phyloP scores from a whole-genome alignment of 2,797 vertebrate species.

The Pseudotriccus pelzelni region DNA sequence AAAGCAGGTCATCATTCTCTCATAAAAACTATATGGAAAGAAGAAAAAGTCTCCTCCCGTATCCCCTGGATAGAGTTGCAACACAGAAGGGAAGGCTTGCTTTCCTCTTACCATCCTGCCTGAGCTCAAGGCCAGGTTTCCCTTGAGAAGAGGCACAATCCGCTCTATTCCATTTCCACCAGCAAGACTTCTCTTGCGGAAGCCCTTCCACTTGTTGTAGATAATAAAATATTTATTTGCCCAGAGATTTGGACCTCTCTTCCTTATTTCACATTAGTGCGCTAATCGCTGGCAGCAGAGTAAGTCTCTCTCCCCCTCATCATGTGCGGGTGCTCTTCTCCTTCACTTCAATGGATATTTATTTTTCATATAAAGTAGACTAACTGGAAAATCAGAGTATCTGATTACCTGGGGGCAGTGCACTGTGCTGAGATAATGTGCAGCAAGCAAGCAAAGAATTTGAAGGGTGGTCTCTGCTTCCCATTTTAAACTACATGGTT shows the following conservation, averaged over 20 bases:
- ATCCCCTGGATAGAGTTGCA: not conserved
- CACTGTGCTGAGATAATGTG: not conserved
- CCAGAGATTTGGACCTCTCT: conserved; percentile 53
- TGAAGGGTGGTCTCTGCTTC: not conserved
- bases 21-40: not conserved
- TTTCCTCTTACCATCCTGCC: not conserved
- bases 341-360: conserved; percentile 26
- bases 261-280: conserved; percentile 53
- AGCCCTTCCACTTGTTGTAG: conserved; percentile 50
- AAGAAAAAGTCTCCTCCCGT: not conserved
- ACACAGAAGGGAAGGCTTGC: not conserved
- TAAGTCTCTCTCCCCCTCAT: not conserved
- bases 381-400: conserved; percentile 19
- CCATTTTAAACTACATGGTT: not conserved
- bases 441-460: not conserved
- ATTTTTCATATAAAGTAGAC: conserved; percentile 43
- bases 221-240: conserved; percentile 62
- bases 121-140: conserved; percentile 43
- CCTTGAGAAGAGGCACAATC: conserved; percentile 8
- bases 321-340: not conserved
- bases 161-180: not conserved
- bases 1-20: conserved; percentile 20
- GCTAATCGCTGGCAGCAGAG: conserved; percentile 50
- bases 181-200: not conserved
- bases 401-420: not conserved